phyloP scores from a whole-genome alignment of 2,113 vertebrate species.

The Sisor rabdophorus region DNA sequence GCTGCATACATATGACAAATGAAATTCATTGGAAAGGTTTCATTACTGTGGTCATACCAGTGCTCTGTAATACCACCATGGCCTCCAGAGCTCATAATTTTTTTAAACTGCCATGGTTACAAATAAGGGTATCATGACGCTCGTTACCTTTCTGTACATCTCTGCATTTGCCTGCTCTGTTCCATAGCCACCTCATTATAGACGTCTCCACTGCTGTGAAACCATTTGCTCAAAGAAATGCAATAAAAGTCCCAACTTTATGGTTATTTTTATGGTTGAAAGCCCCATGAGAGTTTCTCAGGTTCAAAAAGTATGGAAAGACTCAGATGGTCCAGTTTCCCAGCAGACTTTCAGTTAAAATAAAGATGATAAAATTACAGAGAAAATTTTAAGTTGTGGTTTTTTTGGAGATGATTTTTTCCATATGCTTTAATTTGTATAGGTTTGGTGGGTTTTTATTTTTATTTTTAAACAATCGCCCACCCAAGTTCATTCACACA shows the following conservation, averaged over 20 bases:
- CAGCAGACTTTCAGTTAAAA: conserved; percentile 8
- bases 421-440: conserved; percentile 24
- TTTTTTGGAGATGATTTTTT: conserved; percentile 31
- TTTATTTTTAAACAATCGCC: conserved; percentile 20
- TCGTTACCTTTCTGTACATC: not conserved
- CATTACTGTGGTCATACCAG: not conserved
- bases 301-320: conserved; percentile 31
- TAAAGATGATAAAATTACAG: conserved; percentile 23
- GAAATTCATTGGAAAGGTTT: no score
- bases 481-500: conserved; percentile 20
- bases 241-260: conserved; percentile 16
- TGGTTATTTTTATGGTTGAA: conserved; percentile 17
- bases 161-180: not conserved
- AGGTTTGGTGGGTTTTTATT: not conserved
- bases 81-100: not conserved
- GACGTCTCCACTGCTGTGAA: conserved; percentile 15
- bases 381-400: conserved; percentile 17
- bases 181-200: not conserved
- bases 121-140: not conserved
- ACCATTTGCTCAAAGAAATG: not conserved
- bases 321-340: conserved; percentile 23
- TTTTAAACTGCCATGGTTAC: not conserved
- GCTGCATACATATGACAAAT: no score
- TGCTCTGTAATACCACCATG: not conserved
- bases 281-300: conserved; percentile 9